These are phyloP conservation scores for Philaethria dido DNA, from an alignment of 2,888 invertebrate species.

Conservation along the genomic window DNA sequence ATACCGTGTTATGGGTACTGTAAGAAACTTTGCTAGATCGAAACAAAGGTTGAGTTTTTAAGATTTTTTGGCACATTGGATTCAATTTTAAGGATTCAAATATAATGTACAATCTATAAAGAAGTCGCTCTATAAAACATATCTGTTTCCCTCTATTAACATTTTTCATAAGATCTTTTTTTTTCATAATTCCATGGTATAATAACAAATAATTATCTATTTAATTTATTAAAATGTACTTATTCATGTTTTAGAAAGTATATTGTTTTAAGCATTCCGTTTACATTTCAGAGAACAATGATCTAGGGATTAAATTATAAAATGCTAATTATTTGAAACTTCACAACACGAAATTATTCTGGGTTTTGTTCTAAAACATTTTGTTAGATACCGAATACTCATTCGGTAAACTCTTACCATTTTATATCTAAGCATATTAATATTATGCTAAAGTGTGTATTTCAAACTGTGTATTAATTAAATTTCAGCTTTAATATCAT, in stretches of 20 bases:
- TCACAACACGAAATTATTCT: slow-evolving; percentile 19
- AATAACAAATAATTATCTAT: no score
- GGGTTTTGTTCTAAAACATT: slow-evolving; percentile 27
- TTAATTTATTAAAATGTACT: not conserved
- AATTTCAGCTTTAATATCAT: not conserved
- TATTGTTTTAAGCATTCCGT: not conserved
- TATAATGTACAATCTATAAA: no score
- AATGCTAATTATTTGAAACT: slow-evolving; percentile 20
- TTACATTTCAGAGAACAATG: slow-evolving; percentile 5
- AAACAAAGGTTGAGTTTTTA: no score
- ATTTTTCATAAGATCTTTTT: no score
- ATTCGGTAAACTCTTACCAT: no score
- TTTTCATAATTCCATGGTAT: no score
- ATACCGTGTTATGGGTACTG: not conserved
- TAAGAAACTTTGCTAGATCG: not conserved
- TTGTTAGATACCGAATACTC: slow-evolving; percentile 28
- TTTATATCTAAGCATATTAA: slow-evolving; percentile 15
- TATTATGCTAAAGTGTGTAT: not conserved
- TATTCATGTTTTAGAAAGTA: not conserved
- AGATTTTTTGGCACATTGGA: no score
- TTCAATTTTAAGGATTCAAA: no score
- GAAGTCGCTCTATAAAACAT: no score
- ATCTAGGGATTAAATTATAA: slow-evolving; percentile 20
- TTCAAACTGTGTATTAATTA: not conserved
- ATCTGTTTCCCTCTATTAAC: no score